Evolutionary conservation across 2,113 vertebrate genomes (phyloP), one percentile per base, ranked within the genome.

Genomic region (Mesembrinibis cayennensis): DNA sequence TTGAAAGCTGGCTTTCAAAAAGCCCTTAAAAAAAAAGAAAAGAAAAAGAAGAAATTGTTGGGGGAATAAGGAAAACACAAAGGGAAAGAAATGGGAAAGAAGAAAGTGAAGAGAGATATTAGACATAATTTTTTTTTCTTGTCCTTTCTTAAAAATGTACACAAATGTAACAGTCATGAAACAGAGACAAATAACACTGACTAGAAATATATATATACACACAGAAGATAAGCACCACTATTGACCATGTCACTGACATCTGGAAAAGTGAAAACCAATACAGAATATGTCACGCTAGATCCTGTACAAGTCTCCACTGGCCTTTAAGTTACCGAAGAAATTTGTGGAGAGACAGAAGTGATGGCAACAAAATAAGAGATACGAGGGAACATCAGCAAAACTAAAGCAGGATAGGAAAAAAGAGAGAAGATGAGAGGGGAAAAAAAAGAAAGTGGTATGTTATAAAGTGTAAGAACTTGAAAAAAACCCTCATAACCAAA

Each of bases 1-100:
- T 93, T 87, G 80, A 97, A 97, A 95, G 56, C 76, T 73, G 70
- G 45, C 32, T 95, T 96, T 94, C 62, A 78, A 93, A 93, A 87
- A 52, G 38, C 61, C 22, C 13, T 89, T 81, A 36, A 63, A 67
- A 69, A 62, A 23, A 73, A 40, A 40, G 21, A 55, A 34, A 82
- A 38, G 2, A 63, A 40, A 42, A 16, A 34, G 6, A 72, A 63
- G 16, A 66, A 94, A 82, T 81, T 62, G 56, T 27, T 49, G 38
- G 23, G 27, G 70, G 50, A 55, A 73, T 66, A 67, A 74, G 65
- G 53, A 87, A 78, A 52, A 62, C 62, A 77, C 61, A 88, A 93
- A 95, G 74, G 42, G 22, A 56, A 91, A 61, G 38, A 61, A 93
- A 89, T 15, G 21, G 29, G 61, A 50, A 82, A 59, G 38, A 93